A percentile compares a stretch with the other conserved stretches of the same genome.
These are phyloP conservation scores for Stomatorhinus ivindoensis DNA, from an alignment of 2,113 vertebrate species.

Conservation along the genomic window DNA sequence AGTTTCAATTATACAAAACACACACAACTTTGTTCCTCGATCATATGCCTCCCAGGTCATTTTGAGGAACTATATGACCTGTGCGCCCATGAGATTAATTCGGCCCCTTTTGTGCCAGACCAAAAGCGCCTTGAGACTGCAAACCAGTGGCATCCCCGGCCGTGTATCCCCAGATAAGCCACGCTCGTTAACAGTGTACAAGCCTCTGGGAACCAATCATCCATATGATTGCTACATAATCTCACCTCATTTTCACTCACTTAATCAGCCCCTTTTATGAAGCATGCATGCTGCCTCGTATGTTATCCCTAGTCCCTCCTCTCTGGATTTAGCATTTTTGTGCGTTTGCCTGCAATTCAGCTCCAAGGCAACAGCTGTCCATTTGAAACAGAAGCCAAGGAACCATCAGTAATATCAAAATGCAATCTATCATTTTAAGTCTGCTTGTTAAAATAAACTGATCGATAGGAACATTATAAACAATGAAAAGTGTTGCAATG, in stretches of 20 bases:
- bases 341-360: not conserved
- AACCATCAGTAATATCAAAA: not conserved
- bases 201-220: not conserved
- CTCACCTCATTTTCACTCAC: not conserved
- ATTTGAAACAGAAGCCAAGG: not conserved
- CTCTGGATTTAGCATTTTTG: not conserved
- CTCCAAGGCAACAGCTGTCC: not conserved
- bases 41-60: not conserved
- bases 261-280: not conserved
- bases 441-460: not conserved
- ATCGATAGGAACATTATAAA: not conserved
- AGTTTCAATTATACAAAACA: not conserved
- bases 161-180: not conserved
- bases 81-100: not conserved
- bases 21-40: not conserved
- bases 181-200: not conserved
- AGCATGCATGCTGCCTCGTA: not conserved
- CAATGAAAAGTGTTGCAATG: not conserved
- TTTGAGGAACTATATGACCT: not conserved
- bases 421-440: not conserved
- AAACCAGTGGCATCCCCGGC: not conserved
- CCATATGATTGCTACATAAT: not conserved
- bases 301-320: not conserved
- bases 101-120: not conserved
- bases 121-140: not conserved